phyloP scores from a whole-genome alignment of 2,888 invertebrate genomes.

The Eupithecia subumbrata region DNA sequence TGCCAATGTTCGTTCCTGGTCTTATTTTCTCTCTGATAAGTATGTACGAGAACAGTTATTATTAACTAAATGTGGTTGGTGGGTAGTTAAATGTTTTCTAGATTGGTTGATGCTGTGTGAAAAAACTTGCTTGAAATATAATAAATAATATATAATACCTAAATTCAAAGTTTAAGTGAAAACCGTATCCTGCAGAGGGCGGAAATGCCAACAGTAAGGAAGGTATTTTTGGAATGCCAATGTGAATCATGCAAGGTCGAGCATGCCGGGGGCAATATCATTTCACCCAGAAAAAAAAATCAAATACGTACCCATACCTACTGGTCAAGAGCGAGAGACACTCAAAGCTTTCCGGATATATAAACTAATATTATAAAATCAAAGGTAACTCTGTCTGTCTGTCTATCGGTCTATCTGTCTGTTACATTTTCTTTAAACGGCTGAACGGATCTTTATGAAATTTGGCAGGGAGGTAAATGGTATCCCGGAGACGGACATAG shows the following conservation, averaged over 20 bases:
- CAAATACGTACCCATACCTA: not conserved
- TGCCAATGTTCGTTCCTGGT: not conserved
- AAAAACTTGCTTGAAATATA: not conserved
- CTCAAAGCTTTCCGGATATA: not conserved
- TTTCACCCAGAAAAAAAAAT: not conserved
- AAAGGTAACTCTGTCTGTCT: no score
- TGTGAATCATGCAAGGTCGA: constrained; percentile 14
- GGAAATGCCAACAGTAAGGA: constrained; percentile 3
- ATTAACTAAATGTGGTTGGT: no score
- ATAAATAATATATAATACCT: not conserved
- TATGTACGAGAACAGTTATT: no score
- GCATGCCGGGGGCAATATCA: constrained; percentile 11
- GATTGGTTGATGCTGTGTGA: no score
- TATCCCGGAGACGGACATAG: no score
- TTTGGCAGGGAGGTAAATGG: no score
- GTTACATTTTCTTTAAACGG: no score
- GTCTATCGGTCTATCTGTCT: no score
- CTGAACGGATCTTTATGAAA: no score
- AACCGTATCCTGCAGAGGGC: not conserved
- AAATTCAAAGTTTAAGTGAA: not conserved
- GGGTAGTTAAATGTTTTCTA: not conserved
- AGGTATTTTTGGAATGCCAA: constrained; percentile 11
- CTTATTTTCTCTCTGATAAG: no score
- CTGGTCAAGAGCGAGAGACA: not conserved
- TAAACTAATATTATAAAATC: no score